These are phyloP conservation scores for Egretta garzetta DNA, from an alignment of 2,113 vertebrate genomes.

Conservation along the genomic window DNA sequence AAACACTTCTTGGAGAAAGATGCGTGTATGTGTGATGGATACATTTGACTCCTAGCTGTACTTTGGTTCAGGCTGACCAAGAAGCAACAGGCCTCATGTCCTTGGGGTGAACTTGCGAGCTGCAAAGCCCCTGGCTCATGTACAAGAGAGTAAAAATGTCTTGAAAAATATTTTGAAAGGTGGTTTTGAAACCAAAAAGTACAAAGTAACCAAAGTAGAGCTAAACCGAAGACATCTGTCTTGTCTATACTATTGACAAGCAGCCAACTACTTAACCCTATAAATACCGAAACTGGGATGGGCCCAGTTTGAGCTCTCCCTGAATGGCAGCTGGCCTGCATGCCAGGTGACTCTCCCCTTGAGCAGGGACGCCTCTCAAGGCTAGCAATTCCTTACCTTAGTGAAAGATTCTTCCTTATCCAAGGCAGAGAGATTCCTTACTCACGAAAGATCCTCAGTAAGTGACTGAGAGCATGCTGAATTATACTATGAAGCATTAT, in stretches of 20 bases:
- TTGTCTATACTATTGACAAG: background rate
- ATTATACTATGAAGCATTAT: background rate
- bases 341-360: background rate
- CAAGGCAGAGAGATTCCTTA: background rate
- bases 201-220: background rate
- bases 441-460: accelerated
- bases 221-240: background rate
- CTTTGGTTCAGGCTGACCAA: background rate
- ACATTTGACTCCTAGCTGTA: background rate
- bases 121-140: background rate
- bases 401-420: background rate
- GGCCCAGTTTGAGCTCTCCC: background rate
- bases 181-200: background rate
- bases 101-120: background rate
- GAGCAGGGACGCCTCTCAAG: background rate
- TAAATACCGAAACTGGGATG: background rate
- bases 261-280: background rate
- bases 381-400: background rate
- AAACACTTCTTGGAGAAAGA: background rate
- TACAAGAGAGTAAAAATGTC: background rate
- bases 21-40: background rate
- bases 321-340: background rate
- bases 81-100: background rate
- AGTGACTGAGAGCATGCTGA: background rate
- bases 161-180: background rate